Evolutionary conservation across 2,888 invertebrate genomes (phyloP).

Genomic region (Spodoptera exigua): DNA sequence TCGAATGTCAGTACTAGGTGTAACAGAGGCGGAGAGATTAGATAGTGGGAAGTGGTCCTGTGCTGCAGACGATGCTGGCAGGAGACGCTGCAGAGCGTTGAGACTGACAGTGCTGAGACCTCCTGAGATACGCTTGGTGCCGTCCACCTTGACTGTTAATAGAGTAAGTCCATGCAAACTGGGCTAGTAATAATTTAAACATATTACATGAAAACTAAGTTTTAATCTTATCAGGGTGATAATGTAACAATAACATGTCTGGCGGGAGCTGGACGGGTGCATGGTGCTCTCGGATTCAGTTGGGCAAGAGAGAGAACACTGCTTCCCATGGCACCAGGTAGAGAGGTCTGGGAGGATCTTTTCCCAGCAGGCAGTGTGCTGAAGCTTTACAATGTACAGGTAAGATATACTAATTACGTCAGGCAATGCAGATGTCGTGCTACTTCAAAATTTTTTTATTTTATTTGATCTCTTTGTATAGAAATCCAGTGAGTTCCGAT

Average conservation of each 20-base stretch:
- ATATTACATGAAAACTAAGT: background rate
- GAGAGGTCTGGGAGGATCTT: no score
- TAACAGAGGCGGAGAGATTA: constrained; percentile 91
- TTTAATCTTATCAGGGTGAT: constrained; percentile 87
- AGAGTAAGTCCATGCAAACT: constrained; percentile 85
- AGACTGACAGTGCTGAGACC: constrained; percentile 90
- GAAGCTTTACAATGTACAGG: no score
- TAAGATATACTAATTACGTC: no score
- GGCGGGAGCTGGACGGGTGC: constrained; percentile 90
- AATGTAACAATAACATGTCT: constrained; percentile 92
- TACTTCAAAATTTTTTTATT: no score
- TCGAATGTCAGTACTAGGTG: constrained; percentile 91
- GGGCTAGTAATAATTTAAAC: background rate
- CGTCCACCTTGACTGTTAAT: constrained; percentile 92
- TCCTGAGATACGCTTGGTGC: constrained; percentile 91
- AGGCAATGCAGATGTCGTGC: no score
- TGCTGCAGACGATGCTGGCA: constrained; percentile 92
- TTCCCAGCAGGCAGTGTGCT: no score
- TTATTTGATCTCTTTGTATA: no score
- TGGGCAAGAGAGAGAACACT: no score
- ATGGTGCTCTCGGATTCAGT: constrained; percentile 93
- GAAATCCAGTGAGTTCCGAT: no score
- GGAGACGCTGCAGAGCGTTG: constrained; percentile 91
- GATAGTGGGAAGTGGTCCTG: constrained; percentile 95
- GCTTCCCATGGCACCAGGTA: no score